A percentile compares a stretch with the other conserved stretches of the same genome.
phyloP scores from a whole-genome alignment of 2,888 invertebrate genomes.

The Perizoma flavofasciatum region DNA sequence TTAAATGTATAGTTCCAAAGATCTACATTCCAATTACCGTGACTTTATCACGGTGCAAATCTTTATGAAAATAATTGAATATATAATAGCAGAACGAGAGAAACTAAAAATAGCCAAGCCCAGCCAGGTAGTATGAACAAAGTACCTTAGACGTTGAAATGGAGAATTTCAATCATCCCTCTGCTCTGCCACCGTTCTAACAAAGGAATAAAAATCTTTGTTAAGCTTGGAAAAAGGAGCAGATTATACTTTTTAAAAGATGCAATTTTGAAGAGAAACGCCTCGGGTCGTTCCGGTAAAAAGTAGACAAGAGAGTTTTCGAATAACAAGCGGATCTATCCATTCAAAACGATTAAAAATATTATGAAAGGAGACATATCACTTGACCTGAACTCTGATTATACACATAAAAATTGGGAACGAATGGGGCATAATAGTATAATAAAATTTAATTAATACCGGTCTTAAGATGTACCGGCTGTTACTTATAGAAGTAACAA shows the following conservation, averaged over 20 bases:
- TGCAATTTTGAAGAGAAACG: constrained; percentile 51
- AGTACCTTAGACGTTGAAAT: constrained; percentile 6
- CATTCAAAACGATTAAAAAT: neutral
- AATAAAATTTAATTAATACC: too few species aligned
- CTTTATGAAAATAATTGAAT: too few species aligned
- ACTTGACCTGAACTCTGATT: too few species aligned
- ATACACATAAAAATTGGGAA: too few species aligned
- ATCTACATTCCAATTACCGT: too few species aligned
- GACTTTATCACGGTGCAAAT: too few species aligned
- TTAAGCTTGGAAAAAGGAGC: constrained; percentile 41
- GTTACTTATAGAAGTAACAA: too few species aligned
- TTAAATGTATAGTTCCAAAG: too few species aligned
- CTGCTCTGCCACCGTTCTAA: constrained; percentile 13
- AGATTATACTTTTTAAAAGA: constrained; percentile 41
- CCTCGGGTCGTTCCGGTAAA: constrained; percentile 18
- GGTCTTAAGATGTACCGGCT: too few species aligned
- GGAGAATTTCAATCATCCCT: constrained; percentile 20
- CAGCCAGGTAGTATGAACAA: constrained; percentile 12
- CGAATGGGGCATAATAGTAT: too few species aligned
- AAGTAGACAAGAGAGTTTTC: constrained; percentile 4
- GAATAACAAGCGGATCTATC: constrained; percentile 4
- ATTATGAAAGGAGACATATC: too few species aligned
- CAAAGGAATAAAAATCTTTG: constrained; percentile 41
- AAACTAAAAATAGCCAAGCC: neutral
- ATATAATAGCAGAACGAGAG: too few species aligned